These are phyloP conservation scores for Leptatherina wallacei DNA, from an alignment of 2,797 vertebrate genomes.

Conservation along the genomic window DNA sequence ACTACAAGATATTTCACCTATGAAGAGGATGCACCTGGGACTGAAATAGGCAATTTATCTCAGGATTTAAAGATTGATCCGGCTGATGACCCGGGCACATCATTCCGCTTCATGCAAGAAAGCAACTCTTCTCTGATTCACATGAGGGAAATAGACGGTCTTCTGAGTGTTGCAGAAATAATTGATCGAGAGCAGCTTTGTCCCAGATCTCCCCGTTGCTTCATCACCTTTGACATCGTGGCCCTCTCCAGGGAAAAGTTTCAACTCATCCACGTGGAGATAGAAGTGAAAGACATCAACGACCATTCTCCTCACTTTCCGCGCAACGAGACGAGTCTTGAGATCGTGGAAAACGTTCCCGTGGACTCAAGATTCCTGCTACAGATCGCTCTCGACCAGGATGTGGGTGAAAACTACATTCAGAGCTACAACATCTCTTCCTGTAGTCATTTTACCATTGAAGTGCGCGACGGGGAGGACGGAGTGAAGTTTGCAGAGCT, in stretches of 20 bases:
- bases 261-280: constrained; percentile 85
- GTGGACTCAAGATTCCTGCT: constrained; percentile 79
- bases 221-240: constrained; percentile 82
- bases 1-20: constrained; percentile 78
- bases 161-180: constrained; percentile 70
- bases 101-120: constrained; percentile 81
- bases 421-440: constrained; percentile 81
- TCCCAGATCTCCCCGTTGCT: constrained; percentile 73
- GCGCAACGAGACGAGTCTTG: constrained; percentile 76
- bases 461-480: constrained; percentile 74
- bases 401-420: constrained; percentile 84
- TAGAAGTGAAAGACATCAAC: constrained; percentile 86
- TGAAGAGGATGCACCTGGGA: constrained; percentile 78
- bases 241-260: constrained; percentile 83
- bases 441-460: constrained; percentile 73
- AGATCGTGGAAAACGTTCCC: constrained; percentile 79
- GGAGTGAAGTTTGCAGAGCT: constrained; percentile 79
- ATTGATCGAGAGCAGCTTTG: constrained; percentile 81
- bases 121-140: constrained; percentile 77
- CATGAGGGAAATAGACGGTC: constrained; percentile 75
- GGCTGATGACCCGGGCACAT: constrained; percentile 64
- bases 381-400: constrained; percentile 81
- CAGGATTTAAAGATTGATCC: constrained; percentile 77
- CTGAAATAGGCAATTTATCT: constrained; percentile 77
- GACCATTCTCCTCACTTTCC: constrained; percentile 82